phyloP scores from a whole-genome alignment of 2,888 invertebrate genomes.

The Agrotis exclamationis region DNA sequence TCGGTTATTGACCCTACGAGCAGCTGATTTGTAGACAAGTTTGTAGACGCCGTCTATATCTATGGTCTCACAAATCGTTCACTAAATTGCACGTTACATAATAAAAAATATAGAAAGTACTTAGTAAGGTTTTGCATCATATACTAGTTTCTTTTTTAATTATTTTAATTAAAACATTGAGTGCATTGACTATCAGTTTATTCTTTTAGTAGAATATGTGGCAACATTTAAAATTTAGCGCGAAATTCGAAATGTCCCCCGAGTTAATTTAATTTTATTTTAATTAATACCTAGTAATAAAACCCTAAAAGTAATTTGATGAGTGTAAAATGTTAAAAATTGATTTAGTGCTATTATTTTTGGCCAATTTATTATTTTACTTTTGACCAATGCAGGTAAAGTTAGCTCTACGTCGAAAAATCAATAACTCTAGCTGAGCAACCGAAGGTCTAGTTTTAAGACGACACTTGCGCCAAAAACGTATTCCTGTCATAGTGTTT shows the following conservation, averaged over 20 bases:
- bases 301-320: not conserved
- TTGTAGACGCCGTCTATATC: not conserved
- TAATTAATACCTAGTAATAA: not conserved
- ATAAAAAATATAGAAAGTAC: no score
- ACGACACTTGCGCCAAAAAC: constrained; percentile 52
- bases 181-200: not conserved
- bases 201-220: not conserved
- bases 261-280: not conserved
- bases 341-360: not conserved
- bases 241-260: constrained; percentile 32
- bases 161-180: not conserved
- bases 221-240: constrained; percentile 46
- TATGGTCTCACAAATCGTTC: constrained; percentile 8
- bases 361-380: not conserved
- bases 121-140: not conserved
- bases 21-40: constrained; percentile 70
- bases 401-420: constrained; percentile 56
- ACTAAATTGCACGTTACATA: not conserved
- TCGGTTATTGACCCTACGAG: constrained; percentile 70
- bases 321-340: not conserved
- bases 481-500: constrained; percentile 25
- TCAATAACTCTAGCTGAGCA: constrained; percentile 71
- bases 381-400: not conserved
- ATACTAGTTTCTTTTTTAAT: not conserved
- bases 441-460: constrained; percentile 55